These are phyloP conservation scores for Drosophila infuscata DNA, from an alignment of 2,888 invertebrate species.

Conservation along the genomic window DNA sequence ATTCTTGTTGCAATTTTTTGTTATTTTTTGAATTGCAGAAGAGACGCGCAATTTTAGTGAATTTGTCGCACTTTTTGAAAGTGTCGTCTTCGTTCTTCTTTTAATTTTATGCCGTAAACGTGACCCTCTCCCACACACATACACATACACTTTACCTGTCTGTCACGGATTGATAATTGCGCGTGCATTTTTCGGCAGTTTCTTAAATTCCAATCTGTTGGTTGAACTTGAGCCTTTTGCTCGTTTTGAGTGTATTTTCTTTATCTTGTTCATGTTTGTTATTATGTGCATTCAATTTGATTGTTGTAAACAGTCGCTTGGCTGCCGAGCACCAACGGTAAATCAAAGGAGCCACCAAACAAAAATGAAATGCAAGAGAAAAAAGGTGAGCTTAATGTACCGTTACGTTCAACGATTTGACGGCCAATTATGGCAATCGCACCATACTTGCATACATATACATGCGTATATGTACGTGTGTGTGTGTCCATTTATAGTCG, in stretches of 20 bases:
- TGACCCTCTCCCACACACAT: constrained; percentile 8
- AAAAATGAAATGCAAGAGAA: constrained; percentile 11
- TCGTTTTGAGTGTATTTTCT: constrained; percentile 1
- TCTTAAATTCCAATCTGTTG: constrained; percentile 51
- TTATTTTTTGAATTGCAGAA: constrained; percentile 2
- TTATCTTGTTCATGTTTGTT: background rate
- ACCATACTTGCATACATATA: constrained; percentile 1
- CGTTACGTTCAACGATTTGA: constrained; percentile 40
- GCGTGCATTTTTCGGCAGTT: constrained; percentile 54
- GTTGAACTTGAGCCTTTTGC: constrained; percentile 33
- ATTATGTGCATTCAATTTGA: constrained; percentile 14
- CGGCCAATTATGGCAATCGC: constrained; percentile 27
- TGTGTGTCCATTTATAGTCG: constrained; percentile 2
- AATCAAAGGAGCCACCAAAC: constrained; percentile 31
- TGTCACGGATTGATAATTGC: constrained; percentile 26
- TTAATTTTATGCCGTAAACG: constrained; percentile 41
- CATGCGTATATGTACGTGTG: background rate
- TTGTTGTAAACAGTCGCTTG: constrained; percentile 1
- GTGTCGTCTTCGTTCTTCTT: constrained; percentile 34
- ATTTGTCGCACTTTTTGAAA: constrained; percentile 53
- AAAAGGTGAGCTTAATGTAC: constrained; percentile 46
- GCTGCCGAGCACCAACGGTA: constrained; percentile 7
- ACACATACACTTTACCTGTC: background rate
- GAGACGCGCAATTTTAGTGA: constrained; percentile 53
- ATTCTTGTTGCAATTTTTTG: constrained; percentile 17